Base-by-base conservation (phyloP, 2,888 invertebrate genomes). In the Andrena trimmerana region DNA sequence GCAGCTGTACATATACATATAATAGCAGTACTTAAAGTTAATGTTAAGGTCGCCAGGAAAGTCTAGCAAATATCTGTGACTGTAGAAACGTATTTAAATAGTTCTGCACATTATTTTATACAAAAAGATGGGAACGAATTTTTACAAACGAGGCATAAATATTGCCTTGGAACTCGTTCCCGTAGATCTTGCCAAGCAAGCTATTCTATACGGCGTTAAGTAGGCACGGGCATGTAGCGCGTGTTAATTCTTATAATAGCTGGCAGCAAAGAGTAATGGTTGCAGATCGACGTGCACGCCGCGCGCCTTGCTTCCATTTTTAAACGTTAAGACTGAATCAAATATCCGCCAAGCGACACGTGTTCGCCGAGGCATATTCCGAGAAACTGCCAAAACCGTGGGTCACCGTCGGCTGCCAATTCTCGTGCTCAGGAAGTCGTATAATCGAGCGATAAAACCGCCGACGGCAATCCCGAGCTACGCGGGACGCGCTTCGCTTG, bases 401-500 rank as follows among this genome's bases (percentile, higher is more conserved):
- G 20, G 31, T 78, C 50, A 68, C 48, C 65, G 33, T 54, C 57
- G 70, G 79, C 79, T 80, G 86, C 88, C 84, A 81, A 79, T 80
- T 33, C 0, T 73, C 65, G 63, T 74, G 70, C 76, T 81, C 71
- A 71, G 80, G 79, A 84, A 78, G 31, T 48, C 52, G 62, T 20
- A 60, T 57, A 57, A 77, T 52, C 20, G 31, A 50, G n/a, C 31
- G 36, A 54, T 42, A 63, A 36, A 33, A 2, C 8, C 63, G 57
- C 36, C 52, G 63, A 69, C 57, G 66, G 57, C 1, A 68, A 79
- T 80, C 50, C 65, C 36, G 75, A 79, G 69, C 42, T 68, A 81
- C 85, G 89, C 76, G 86, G 87, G 88, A 83, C 60, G 77, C 81
- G 78, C 83, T 81, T 88, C 68, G 87, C 84, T 89, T 89, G 81